Base-by-base conservation (phyloP, 2,113 vertebrate species). In the Sterrhoptilus dennistouni region DNA sequence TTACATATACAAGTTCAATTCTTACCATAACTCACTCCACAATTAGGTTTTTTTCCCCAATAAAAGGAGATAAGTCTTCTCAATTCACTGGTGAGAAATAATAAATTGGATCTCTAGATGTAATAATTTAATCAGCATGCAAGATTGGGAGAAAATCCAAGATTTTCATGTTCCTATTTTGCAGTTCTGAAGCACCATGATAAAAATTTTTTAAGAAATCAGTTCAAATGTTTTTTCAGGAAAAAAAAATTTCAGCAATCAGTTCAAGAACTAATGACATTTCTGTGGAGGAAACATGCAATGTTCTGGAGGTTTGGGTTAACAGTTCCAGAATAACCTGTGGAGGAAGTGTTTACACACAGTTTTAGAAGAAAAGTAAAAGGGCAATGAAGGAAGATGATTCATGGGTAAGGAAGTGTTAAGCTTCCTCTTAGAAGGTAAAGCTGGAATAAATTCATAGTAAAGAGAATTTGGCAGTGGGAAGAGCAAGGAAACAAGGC, bases 171-270 rank as follows among this genome's bases (percentile, higher is more conserved):
- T 13, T 89, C 17, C 49, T 87, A n/a, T 68, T 91, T 89, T 92
- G 44, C 25, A n/a, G 19, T 68, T 94, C 29, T 84, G 61, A 42
- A 89, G 15, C 9, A 61, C 9, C 14, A 21, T 8, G 9, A 44
- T 44, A 35, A 60, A 71, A 60, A n/a, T n/a, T 28, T 8, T 92
- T 74, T 40, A 56, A 74, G 38, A 54, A 3, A 74, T 19, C 4
- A 23, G 3, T 59, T 54, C 0, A 0, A 92, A 42, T 11, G 2
- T 6, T 21, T 49, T 16, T 74, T 15, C 8, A 3, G 9, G 1
- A 2, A 5, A 22, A 36, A 49, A 57, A 44, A 27, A 8, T 23
- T 23, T 11, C 3, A 36, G 31, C 38, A 45, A 14, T 47, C 50
- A 54, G 4, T 83, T 91, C 56, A 89, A 66, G 14, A 87, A 74